Evolutionary conservation across 2,113 vertebrate genomes (phyloP).

Genomic region (Natator depressus): DNA sequence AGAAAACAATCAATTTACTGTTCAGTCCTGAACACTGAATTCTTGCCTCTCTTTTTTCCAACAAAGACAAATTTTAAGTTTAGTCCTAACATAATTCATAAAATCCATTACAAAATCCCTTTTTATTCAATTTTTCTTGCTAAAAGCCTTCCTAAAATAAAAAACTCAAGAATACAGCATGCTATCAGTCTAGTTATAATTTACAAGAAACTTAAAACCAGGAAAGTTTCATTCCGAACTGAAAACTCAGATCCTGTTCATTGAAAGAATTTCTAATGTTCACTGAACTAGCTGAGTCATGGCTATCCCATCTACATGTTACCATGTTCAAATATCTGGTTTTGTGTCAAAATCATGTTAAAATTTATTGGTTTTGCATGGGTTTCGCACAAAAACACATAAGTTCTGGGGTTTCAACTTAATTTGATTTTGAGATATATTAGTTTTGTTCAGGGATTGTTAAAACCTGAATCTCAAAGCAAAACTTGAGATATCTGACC

Average conservation of each 20-base stretch:
- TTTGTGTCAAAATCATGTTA: background rate
- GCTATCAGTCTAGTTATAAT: background rate
- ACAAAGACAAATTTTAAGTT: constrained; percentile 1
- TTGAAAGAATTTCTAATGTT: background rate
- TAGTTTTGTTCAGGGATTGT: background rate
- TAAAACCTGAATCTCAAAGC: background rate
- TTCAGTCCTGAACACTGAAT: background rate
- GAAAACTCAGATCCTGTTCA: background rate
- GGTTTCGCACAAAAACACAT: background rate
- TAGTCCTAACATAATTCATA: constrained; percentile 5
- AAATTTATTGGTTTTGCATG: background rate
- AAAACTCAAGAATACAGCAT: background rate
- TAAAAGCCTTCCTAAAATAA: background rate
- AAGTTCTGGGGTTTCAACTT: background rate
- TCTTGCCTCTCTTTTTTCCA: background rate
- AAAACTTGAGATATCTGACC: background rate
- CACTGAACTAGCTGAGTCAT: background rate
- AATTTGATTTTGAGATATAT: background rate
- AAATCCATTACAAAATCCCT: constrained; percentile 5
- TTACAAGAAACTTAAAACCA: background rate
- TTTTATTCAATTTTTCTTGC: background rate
- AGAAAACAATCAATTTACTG: background rate
- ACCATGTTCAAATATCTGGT: background rate
- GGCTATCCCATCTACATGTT: accelerated
- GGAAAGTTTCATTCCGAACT: background rate